These are phyloP conservation scores for Conchocele bisecta DNA, from an alignment of 2,888 invertebrate genomes.

Conservation along the genomic window DNA sequence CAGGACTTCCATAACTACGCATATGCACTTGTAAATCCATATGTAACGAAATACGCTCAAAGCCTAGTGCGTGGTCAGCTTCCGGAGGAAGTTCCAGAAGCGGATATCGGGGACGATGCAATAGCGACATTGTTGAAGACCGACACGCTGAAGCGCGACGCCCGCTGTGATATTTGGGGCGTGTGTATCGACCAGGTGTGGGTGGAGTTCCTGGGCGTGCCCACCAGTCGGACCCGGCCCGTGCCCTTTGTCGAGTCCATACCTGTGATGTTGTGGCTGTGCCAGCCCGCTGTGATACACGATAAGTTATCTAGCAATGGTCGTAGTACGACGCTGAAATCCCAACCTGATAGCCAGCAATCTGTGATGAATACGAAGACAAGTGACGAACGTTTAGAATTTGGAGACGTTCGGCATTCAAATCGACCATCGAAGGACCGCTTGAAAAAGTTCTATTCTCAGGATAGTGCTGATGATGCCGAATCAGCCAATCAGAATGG, in stretches of 20 bases:
- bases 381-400: neutral
- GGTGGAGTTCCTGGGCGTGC: constrained; percentile 94
- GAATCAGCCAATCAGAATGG: constrained; percentile 7
- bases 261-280: constrained; percentile 91
- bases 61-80: constrained; percentile 46
- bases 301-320: constrained; percentile 23
- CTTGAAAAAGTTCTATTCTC: constrained; percentile 62
- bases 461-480: constrained; percentile 47
- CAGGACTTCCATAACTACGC: constrained; percentile 69
- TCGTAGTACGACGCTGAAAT: constrained; percentile 1
- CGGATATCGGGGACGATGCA: constrained; percentile 40
- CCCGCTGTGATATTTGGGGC: constrained; percentile 93
- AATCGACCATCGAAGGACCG: constrained; percentile 51
- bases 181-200: constrained; percentile 94
- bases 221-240: constrained; percentile 85
- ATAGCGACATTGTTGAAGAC: constrained; percentile 57
- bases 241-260: constrained; percentile 86
- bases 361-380: constrained; percentile 5
- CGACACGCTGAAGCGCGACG: constrained; percentile 76
- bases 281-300: constrained; percentile 30
- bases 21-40: constrained; percentile 68
- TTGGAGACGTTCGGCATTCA: constrained; percentile 33
- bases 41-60: constrained; percentile 69
- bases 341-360: constrained; percentile 24
- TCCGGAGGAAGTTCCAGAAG: constrained; percentile 34